phyloP scores from a whole-genome alignment of 2,797 vertebrate genomes.

The Microchirus variegatus region DNA sequence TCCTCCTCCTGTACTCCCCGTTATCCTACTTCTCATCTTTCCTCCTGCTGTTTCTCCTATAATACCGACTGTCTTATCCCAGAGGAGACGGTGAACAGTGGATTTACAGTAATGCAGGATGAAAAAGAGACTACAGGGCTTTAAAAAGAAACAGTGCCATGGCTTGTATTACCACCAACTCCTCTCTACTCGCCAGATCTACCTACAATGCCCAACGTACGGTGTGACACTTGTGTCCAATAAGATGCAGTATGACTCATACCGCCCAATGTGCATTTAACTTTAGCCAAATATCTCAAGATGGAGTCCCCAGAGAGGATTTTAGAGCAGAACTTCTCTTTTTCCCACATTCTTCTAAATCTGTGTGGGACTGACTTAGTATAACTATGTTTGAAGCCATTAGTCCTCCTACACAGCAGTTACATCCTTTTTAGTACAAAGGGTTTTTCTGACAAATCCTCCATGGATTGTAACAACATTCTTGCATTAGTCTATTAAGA shows the following conservation, averaged over 20 bases:
- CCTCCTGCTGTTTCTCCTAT: slow-evolving; percentile 39
- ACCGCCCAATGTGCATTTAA: slow-evolving; percentile 18
- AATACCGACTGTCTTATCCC: slow-evolving; percentile 53
- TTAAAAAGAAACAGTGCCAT: slow-evolving; percentile 65
- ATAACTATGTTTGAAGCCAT: slow-evolving; percentile 43
- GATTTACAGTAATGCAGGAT: slow-evolving; percentile 72
- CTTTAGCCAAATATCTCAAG: slow-evolving; percentile 39
- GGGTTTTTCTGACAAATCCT: slow-evolving; percentile 48
- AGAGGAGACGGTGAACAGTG: slow-evolving; percentile 54
- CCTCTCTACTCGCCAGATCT: slow-evolving; percentile 50
- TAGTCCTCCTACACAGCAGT: slow-evolving; percentile 39
- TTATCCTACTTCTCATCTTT: slow-evolving; percentile 1
- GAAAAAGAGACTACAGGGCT: slow-evolving; percentile 61
- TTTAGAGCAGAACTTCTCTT: slow-evolving; percentile 30
- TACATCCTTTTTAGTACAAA: slow-evolving; percentile 38
- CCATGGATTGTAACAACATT: slow-evolving; percentile 30
- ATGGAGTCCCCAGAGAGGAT: slow-evolving; percentile 23
- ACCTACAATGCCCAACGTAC: slow-evolving; percentile 54
- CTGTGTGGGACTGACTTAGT: slow-evolving; percentile 37
- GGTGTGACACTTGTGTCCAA: slow-evolving; percentile 44
- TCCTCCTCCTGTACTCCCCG: neutral
- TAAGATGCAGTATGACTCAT: slow-evolving; percentile 52
- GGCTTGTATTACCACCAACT: slow-evolving; percentile 64
- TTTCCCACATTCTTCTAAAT: slow-evolving; percentile 32
- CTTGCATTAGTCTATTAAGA: slow-evolving; percentile 29